Percentiles rank a stretch among this genome's conserved stretches.
Conservation (phyloP, 2,797 vertebrate genomes). For the Crenichthys baileyi region DNA sequence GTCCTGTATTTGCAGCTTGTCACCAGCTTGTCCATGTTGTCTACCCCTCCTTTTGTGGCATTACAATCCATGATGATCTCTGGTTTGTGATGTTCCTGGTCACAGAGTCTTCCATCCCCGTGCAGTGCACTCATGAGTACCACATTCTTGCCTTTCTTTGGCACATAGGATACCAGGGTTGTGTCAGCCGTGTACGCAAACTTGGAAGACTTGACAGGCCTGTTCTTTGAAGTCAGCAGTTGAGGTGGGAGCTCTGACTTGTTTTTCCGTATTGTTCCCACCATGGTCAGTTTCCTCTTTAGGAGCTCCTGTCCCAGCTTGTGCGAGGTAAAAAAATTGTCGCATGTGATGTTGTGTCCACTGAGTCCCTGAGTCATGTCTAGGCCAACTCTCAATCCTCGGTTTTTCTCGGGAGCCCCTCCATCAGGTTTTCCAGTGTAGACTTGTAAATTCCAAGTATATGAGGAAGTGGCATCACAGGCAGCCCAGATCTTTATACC, state of each 20-base stretch:
- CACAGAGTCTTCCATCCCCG: too few species aligned
- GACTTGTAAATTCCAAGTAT: slow-evolving; percentile 3
- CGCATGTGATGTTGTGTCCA: too few species aligned
- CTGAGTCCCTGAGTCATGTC: slow-evolving; percentile 10
- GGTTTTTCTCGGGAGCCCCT: neutral
- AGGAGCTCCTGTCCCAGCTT: slow-evolving; percentile 28
- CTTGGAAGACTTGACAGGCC: slow-evolving; percentile 18
- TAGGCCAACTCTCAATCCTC: neutral
- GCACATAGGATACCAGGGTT: neutral
- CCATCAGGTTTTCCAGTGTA: neutral
- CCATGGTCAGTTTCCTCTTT: slow-evolving; percentile 20
- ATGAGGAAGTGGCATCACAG: neutral
- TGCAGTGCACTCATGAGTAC: too few species aligned
- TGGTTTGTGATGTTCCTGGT: too few species aligned
- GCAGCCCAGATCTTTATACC: slow-evolving; percentile 1
- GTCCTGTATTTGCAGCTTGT: too few species aligned
- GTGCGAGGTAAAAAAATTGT: neutral
- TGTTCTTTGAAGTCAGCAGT: slow-evolving; percentile 17
- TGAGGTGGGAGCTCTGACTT: slow-evolving; percentile 10
- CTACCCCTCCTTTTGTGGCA: too few species aligned
- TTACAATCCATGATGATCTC: too few species aligned
- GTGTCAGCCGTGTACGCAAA: slow-evolving; percentile 18
- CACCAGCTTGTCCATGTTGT: too few species aligned
- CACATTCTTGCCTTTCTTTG: too few species aligned
- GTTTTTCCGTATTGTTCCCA: slow-evolving; percentile 12